Evolutionary conservation across 2,888 invertebrate species (phyloP), one percentile per base, ranked within the genome.

Genomic region (Caenorhabditis sp.): DNA sequence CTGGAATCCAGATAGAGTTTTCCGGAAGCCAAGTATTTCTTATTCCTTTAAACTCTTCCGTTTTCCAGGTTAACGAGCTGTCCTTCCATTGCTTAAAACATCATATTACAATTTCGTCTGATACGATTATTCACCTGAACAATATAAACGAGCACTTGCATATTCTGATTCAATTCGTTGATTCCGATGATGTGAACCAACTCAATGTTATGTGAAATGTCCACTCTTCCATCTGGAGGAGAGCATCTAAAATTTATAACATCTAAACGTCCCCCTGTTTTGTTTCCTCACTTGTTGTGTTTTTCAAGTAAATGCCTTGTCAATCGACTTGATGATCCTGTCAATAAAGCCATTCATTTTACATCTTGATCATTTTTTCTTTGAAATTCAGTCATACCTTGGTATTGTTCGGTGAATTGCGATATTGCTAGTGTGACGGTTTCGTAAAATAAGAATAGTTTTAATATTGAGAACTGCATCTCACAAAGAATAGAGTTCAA

Each of bases 1-100:
- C 96, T 0, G 96, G 96, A 88, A 95, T 94, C 96, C 96, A 96
- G 24, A 96, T 95, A 80, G 95, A 94, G 88, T 95, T 95, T 93
- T 95, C 95, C 0, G 96, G 96, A 91, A 96, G 94, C 91, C 96
- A 94, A 73, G 96, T 95, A 44, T 95, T 96, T 88, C 94, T 94
- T 85, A 96, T 95, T 14, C 95, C 96, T 12, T 95, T 95, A 91
- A 95, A 96, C 82, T 96, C 95, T n/a, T 95, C 95, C 4, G 94
- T 94, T 92, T 96, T 95, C 96, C 96, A 96, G 86, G 95, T 94
- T 63, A 96, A 93, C 89, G 96, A 96, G 88, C 95, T 94, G 93
- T 96, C 96, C 49, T 94, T 95, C 96, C 96, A 96, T 87, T 95
- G 95, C 93, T 93, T 49, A 54, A 75, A n/a, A n/a, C n/a, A n/a